Conservation (phyloP, 2,888 invertebrate genomes). For the Cremastinae sp. region DNA sequence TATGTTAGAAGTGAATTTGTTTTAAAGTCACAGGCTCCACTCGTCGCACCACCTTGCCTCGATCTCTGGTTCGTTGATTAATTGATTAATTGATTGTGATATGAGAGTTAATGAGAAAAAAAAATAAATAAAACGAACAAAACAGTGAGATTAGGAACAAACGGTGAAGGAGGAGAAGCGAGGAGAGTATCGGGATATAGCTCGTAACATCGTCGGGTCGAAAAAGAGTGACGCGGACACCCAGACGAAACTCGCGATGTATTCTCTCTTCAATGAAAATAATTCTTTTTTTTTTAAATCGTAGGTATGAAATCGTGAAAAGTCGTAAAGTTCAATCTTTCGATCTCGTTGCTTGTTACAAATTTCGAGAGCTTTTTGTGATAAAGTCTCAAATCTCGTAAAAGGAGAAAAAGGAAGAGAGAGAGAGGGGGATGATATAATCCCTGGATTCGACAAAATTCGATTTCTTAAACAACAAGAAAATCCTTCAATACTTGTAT, state of each 20-base stretch:
- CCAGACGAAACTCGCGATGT: too few species aligned
- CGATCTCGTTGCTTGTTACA: too few species aligned
- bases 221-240: too few species aligned
- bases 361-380: too few species aligned
- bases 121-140: slow-evolving; percentile 26
- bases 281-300: too few species aligned
- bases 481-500: slow-evolving; percentile 48
- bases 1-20: slow-evolving; percentile 44
- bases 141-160: background rate
- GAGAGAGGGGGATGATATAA: background rate
- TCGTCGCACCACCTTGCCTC: slow-evolving; percentile 13
- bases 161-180: slow-evolving; percentile 19
- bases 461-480: slow-evolving; percentile 17
- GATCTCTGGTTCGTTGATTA: slow-evolving; percentile 39
- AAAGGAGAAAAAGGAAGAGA: slow-evolving; percentile 9
- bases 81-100: slow-evolving; percentile 56
- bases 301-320: too few species aligned
- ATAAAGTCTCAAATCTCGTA: background rate
- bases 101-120: too few species aligned
- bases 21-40: slow-evolving; percentile 40
- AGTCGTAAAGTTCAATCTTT: too few species aligned
- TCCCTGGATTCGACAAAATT: slow-evolving; percentile 17
- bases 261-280: too few species aligned
- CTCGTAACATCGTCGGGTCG: too few species aligned
- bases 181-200: too few species aligned